Evolutionary conservation across 2,113 vertebrate species (phyloP), one percentile per base, ranked within the genome.

Genomic region (Microcebus tavaratra): DNA sequence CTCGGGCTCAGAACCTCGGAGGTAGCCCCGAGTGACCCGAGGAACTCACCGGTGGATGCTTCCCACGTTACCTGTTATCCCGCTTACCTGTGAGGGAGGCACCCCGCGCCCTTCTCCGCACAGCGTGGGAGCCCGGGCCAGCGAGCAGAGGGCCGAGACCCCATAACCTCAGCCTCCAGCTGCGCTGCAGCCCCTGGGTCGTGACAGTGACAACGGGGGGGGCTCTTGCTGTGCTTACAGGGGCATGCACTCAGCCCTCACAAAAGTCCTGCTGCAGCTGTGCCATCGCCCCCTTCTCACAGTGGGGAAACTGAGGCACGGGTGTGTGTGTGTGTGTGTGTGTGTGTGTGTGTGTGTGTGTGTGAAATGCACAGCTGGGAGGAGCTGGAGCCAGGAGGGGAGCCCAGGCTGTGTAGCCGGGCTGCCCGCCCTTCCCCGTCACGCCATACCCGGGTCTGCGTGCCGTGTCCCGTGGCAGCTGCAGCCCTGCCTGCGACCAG

Each of bases 181-280:
- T 21, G 14, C 31, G 25, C 12, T 2, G 8, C 59, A 59, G 73
- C 75, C 80, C 29, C 11, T 4, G 21, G 8, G n/a, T 8, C 1
- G 0, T 1, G 6, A 21, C 2, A 1, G 70, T 5, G 2, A 27
- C 0, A 2, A 50, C 0, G 0, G 7, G 15, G 42, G 23, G 15
- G 42, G 23, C 45, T 13, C 6, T 0, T 23, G 34, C 45, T 12
- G n/a, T 0, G 11, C 65, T 50, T 17, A 27, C 0, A 2, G 23
- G 10, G 6, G 5, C 8, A 6, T 9, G 18, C 45, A 1, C 0
- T 0, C 3, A 78, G 18, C 31, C 42, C 48, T 25, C 87, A n/a
- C 27, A 0, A 61, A 65, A 42, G 36, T 3, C 29, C 78, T 39
- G 1, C 50, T 6, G 27, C 8, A 4, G 17, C 5, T 18, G 42